Conservation (phyloP, 1,140 invertebrate species). For the Drosophila jambulina region DNA sequence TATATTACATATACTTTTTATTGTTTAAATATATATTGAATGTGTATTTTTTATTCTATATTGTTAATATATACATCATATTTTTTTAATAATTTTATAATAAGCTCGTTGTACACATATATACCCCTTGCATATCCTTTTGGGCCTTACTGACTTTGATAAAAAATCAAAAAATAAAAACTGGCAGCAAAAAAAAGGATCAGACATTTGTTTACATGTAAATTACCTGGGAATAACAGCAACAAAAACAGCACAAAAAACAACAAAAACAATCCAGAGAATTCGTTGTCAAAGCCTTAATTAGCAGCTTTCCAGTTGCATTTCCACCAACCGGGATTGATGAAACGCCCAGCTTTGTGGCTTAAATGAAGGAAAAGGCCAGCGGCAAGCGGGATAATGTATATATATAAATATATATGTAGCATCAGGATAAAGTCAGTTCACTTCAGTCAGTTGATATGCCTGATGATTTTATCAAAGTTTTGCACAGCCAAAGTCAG, state of each 20-base stretch:
- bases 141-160: not conserved
- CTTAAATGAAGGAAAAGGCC: not conserved
- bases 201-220: constrained; percentile 72
- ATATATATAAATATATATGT: too few relatives aligned
- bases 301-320: constrained; percentile 30
- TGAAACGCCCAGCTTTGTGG: constrained; percentile 9
- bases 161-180: not conserved
- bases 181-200: constrained; percentile 21
- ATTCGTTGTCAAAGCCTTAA: constrained; percentile 32
- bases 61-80: not conserved
- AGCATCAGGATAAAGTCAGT: not conserved
- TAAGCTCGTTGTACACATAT: not conserved
- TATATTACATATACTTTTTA: not conserved
- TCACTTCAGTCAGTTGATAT: not conserved
- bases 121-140: not conserved
- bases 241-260: constrained; percentile 5
- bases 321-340: not conserved
- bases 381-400: too few relatives aligned
- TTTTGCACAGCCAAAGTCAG: not conserved
- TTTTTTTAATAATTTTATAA: not conserved
- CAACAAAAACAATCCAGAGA: constrained; percentile 6
- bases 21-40: not conserved
- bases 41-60: not conserved
- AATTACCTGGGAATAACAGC: constrained; percentile 56
- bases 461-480: constrained; percentile 5